phyloP scores from a whole-genome alignment of 1,140 invertebrate genomes.

The Musca domestica region DNA sequence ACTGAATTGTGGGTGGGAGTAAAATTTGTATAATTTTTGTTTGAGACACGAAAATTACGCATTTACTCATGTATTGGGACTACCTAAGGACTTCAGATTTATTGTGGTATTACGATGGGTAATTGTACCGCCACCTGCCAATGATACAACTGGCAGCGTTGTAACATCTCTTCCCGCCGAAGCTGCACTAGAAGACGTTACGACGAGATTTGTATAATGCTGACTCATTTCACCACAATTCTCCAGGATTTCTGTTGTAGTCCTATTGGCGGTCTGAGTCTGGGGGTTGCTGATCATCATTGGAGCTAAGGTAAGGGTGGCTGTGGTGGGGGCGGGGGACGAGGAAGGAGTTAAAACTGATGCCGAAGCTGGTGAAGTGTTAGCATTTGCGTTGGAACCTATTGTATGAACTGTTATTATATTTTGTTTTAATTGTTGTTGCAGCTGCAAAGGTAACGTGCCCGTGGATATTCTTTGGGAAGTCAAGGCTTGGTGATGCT shows the following conservation, averaged over 20 bases:
- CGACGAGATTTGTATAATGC: background rate
- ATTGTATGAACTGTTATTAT: conserved; percentile 19
- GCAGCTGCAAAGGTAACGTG: conserved; percentile 18
- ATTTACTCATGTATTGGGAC: background rate
- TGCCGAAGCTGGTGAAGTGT: conserved; percentile 6
- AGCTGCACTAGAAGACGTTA: background rate
- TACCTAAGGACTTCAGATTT: background rate
- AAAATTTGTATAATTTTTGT: too few relatives aligned
- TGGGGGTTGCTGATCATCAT: background rate
- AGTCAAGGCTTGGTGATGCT: background rate
- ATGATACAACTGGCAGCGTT: background rate
- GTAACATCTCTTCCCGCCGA: background rate
- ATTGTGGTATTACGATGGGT: background rate
- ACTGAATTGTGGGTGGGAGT: too few relatives aligned
- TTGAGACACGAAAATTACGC: background rate
- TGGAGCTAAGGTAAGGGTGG: conserved; percentile 1
- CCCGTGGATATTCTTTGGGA: conserved; percentile 18
- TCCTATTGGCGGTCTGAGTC: background rate
- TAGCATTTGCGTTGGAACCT: background rate
- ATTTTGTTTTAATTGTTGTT: conserved; percentile 22
- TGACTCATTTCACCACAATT: background rate
- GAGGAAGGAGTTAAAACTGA: conserved; percentile 15
- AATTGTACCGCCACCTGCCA: background rate
- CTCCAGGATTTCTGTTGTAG: background rate
- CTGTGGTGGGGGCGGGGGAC: conserved; percentile 9